These are phyloP conservation scores for Apis laboriosa DNA, from an alignment of 1,140 invertebrate species.

Conservation along the genomic window DNA sequence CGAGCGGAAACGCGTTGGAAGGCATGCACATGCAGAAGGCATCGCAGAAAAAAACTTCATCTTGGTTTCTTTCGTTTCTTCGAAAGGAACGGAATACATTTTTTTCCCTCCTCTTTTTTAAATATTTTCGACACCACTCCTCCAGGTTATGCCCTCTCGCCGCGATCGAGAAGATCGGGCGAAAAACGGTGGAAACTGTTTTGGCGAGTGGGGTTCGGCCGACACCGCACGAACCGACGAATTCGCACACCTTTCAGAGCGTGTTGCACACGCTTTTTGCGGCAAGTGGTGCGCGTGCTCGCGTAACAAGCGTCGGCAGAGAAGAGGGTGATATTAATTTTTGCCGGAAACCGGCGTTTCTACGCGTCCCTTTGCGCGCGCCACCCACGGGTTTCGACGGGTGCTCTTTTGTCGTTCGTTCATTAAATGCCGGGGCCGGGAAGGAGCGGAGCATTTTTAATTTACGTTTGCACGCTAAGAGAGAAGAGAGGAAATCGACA, in stretches of 20 bases:
- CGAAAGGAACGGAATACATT: too few species aligned
- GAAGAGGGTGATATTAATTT: conserved; percentile 70
- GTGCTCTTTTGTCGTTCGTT: conserved; percentile 71
- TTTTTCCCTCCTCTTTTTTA: too few species aligned
- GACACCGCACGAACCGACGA: not conserved
- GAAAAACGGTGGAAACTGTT: too few species aligned
- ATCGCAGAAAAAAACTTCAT: too few species aligned
- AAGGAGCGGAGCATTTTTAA: conserved; percentile 69
- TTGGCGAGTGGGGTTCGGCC: too few species aligned
- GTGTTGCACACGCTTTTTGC: conserved; percentile 55
- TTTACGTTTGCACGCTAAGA: conserved; percentile 69
- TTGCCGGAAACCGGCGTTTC: conserved; percentile 60
- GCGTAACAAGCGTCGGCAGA: conserved; percentile 51
- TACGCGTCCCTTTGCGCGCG: conserved; percentile 57
- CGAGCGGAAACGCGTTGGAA: conserved; percentile 60
- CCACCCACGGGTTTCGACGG: conserved; percentile 56
- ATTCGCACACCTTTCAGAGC: conserved; percentile 50
- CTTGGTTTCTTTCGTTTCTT: too few species aligned
- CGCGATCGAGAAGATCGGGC: not conserved
- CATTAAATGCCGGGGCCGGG: conserved; percentile 63
- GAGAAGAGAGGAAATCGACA: conserved; percentile 50
- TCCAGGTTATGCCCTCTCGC: too few species aligned
- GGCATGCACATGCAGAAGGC: not conserved
- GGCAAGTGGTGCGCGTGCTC: conserved; percentile 14
- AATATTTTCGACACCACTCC: too few species aligned